Base-by-base conservation (phyloP, 1,140 invertebrate species). In the Odontomachus brunneus region DNA sequence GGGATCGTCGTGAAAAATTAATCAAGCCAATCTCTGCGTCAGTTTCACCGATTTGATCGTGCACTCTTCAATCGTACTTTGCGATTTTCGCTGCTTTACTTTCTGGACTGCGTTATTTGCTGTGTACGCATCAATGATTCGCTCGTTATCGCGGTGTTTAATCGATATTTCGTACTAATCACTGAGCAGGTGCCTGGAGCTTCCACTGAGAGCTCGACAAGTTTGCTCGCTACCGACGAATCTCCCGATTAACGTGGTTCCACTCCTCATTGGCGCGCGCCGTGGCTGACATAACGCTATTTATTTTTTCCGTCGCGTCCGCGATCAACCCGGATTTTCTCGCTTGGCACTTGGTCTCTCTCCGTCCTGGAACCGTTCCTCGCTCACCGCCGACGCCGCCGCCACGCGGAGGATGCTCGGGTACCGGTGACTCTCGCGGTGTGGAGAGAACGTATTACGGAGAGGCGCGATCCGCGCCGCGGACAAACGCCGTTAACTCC, bases 401-500 rank as follows among this genome's bases (percentile, higher is more conserved):
- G 38, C 9, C 38, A 7, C 2, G 24, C 15, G 24, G 19, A 57
- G 59, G 73, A 86, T 53, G 49, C 26, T 7, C 3, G 29, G 29
- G 22, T n/a, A 48, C 29, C 65, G 67, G 49, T 74, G 66, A 84
- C 44, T 84, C 83, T 24, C 22, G 53, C 67, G 65, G 59, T 19
- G 83, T 38, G 71, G 65, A 59, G 83, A 88, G 84, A 75, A 87
- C 71, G 55, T 78, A 89, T 44, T 69, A 66, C 86, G 74, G 65
- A 89, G 82, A 81, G 74, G 80, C 73, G 80, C 83, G 87, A 89
- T 91, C 86, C 88, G 87, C 85, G 38, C 38, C 38, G 89, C 89
- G 87, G 86, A 88, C 87, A 90, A 90, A 90, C 89, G 90, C 92
- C 91, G 91, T 92, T 92, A 92, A 90, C 91, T 92, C 76, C 75